Evolutionary conservation across 2,113 vertebrate genomes (phyloP).

Genomic region (Brachypteracias leptosomus): DNA sequence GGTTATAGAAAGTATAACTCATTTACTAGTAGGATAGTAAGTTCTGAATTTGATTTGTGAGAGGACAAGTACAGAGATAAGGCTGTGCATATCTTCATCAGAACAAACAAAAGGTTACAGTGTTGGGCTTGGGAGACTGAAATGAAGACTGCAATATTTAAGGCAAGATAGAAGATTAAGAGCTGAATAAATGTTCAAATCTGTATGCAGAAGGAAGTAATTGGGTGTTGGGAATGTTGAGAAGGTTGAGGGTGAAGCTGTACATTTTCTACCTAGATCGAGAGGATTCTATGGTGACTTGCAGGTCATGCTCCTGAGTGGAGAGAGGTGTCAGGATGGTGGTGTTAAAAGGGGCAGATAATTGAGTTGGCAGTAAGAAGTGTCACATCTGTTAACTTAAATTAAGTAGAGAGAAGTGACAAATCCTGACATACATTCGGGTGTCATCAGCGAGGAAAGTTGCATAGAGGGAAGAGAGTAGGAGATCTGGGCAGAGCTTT

Average conservation of each 20-base stretch:
- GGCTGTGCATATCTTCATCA: not conserved
- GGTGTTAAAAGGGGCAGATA: not conserved
- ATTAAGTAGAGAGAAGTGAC: not conserved
- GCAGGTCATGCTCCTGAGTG: not conserved
- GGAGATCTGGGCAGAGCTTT: constrained; percentile 10
- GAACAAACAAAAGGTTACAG: not conserved
- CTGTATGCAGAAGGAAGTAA: not conserved
- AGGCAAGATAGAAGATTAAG: not conserved
- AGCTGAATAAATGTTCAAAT: not conserved
- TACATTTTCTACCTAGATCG: not conserved
- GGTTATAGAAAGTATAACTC: not conserved
- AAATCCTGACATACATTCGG: not conserved
- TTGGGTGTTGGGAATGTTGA: not conserved
- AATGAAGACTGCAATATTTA: not conserved
- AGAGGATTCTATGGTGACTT: not conserved
- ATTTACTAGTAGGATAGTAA: not conserved
- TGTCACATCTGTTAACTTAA: not conserved
- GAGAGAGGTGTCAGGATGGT: not conserved
- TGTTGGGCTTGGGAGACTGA: not conserved
- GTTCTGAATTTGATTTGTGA: not conserved
- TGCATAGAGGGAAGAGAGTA: not conserved
- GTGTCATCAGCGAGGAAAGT: not conserved
- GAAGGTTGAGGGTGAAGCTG: not conserved
- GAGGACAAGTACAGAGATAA: not conserved
- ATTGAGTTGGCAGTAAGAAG: not conserved